A percentile compares a stretch with the other conserved stretches of the same genome.
Evolutionary conservation across 2,113 vertebrate species (phyloP).

Genomic region (Notarius lentiginosus): DNA sequence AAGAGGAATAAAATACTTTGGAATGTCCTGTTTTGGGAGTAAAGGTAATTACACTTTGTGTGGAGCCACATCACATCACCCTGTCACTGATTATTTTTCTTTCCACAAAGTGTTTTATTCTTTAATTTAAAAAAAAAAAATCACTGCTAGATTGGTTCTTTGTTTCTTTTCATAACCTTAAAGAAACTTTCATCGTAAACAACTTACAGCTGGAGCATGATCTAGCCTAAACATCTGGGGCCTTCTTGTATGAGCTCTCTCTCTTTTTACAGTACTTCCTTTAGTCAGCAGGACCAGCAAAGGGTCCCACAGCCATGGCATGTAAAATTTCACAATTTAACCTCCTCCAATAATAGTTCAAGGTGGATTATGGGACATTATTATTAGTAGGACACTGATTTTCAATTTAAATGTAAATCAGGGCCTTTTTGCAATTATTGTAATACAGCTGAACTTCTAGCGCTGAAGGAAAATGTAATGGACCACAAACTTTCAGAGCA

Average conservation of each 20-base stretch:
- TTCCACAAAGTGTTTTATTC: neutral
- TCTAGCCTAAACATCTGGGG: neutral
- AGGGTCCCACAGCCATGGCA: slow-evolving; percentile 52
- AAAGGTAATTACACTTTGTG: neutral
- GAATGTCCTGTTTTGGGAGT: neutral
- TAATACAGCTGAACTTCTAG: slow-evolving; percentile 60
- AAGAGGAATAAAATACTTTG: neutral
- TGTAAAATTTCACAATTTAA: slow-evolving; percentile 70
- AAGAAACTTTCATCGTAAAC: slow-evolving; percentile 3
- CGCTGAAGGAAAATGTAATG: slow-evolving; percentile 51
- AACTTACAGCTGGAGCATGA: neutral
- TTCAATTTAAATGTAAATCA: slow-evolving; percentile 78
- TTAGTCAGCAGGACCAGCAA: slow-evolving; percentile 56
- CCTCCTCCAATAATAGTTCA: slow-evolving; percentile 66
- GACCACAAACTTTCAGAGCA: slow-evolving; percentile 59
- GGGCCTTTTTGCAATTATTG: slow-evolving; percentile 64
- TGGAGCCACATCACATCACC: neutral
- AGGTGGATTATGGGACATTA: slow-evolving; percentile 69
- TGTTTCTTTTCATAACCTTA: neutral
- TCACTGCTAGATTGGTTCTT: neutral
- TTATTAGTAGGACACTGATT: slow-evolving; percentile 70
- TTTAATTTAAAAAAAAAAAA: neutral
- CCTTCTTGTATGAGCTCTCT: neutral
- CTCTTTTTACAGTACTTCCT: slow-evolving; percentile 22
- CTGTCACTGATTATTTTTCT: neutral